Conservation (phyloP, 1,140 invertebrate genomes). For the Cherax quadricarinatus region DNA sequence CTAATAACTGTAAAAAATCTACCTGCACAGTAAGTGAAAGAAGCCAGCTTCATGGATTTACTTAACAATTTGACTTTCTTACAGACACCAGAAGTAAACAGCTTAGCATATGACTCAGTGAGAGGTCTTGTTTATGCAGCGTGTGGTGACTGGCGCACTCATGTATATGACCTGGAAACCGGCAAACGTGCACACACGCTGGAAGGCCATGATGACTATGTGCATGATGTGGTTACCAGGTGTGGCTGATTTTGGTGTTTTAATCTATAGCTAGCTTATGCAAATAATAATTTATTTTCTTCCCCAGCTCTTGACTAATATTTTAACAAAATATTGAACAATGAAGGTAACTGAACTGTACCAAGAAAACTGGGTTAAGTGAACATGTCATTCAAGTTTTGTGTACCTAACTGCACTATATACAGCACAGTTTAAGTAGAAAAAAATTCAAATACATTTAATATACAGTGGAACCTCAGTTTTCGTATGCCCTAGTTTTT, state of each 20-base stretch:
- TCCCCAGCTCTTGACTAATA: too few species aligned
- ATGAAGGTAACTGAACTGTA: too few species aligned
- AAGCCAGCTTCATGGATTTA: background rate
- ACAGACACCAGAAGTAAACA: slow-evolving; percentile 71
- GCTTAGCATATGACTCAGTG: slow-evolving; percentile 53
- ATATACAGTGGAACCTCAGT: too few species aligned
- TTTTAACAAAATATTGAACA: background rate
- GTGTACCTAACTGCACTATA: too few species aligned
- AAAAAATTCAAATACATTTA: too few species aligned
- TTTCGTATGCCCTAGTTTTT: too few species aligned
- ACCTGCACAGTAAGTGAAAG: background rate
- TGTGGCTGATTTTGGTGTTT: slow-evolving; percentile 8
- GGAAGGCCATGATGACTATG: slow-evolving; percentile 71
- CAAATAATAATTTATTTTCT: too few species aligned
- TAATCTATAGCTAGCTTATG: background rate
- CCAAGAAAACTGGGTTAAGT: too few species aligned
- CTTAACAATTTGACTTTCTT: slow-evolving; percentile 18
- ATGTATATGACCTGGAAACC: slow-evolving; percentile 68
- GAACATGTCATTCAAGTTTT: too few species aligned
- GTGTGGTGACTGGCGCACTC: slow-evolving; percentile 71
- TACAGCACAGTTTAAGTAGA: too few species aligned
- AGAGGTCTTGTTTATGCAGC: slow-evolving; percentile 61
- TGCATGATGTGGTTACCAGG: slow-evolving; percentile 70
- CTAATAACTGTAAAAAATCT: too few species aligned
- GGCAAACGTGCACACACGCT: slow-evolving; percentile 55